Percentiles rank a stretch among this genome's conserved stretches.
Conservation (phyloP, 1,140 invertebrate genomes). For the Megathymus violae region DNA sequence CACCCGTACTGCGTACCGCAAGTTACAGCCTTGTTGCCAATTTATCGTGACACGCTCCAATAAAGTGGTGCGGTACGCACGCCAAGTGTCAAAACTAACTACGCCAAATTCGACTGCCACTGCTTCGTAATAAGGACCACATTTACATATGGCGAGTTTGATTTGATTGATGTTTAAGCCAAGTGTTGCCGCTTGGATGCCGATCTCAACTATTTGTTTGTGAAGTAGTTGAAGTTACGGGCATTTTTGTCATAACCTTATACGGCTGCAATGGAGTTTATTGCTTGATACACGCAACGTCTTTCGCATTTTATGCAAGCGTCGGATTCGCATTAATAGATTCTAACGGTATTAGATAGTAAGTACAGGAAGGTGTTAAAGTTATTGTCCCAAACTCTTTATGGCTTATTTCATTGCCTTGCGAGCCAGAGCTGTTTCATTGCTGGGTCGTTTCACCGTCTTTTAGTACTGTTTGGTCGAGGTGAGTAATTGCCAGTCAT, state of each 20-base stretch:
- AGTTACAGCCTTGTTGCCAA: conserved; percentile 57
- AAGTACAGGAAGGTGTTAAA: conserved; percentile 18
- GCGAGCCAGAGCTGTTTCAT: neutral
- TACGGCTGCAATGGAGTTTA: conserved; percentile 20
- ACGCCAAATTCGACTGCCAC: conserved; percentile 21
- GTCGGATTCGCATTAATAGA: conserved; percentile 9
- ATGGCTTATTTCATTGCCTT: neutral
- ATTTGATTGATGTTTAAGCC: conserved; percentile 28
- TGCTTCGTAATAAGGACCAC: conserved; percentile 17
- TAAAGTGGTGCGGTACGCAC: conserved; percentile 49
- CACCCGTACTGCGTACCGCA: conserved; percentile 55
- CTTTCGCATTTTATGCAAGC: conserved; percentile 11
- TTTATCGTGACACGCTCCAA: conserved; percentile 54
- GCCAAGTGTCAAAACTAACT: conserved; percentile 22
- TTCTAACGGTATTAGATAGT: conserved; percentile 9
- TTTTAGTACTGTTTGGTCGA: neutral
- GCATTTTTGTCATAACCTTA: conserved; percentile 34
- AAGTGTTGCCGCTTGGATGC: conserved; percentile 20
- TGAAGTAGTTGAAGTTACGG: conserved; percentile 24
- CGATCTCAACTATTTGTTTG: conserved; percentile 22
- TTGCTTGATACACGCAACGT: conserved; percentile 30
- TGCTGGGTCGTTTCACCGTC: neutral
- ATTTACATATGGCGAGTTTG: conserved; percentile 21
- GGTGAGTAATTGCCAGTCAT: neutral
- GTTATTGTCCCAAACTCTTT: neutral